phyloP scores from a whole-genome alignment of 2,113 vertebrate genomes.

The Ptychochromis oligacanthus region DNA sequence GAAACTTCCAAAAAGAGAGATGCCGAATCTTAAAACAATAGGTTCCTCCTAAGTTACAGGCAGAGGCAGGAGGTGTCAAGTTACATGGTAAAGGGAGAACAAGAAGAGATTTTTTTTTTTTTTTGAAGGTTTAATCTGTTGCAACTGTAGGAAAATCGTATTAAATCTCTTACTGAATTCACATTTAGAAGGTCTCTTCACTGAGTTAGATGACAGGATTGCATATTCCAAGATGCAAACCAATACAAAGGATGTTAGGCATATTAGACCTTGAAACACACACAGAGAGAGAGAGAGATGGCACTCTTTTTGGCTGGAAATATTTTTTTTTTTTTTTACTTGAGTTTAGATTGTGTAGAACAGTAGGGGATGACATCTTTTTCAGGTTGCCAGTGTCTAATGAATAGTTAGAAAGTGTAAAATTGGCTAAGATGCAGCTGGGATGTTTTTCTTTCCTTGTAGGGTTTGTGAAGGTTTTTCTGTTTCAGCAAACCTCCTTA shows the following conservation, averaged over 20 bases:
- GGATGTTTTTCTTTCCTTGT: background rate
- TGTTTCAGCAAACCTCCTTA: background rate
- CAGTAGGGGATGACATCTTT: background rate
- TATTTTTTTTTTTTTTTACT: background rate
- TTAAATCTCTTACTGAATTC: slow-evolving; percentile 2
- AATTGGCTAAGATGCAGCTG: background rate
- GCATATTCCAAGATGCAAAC: background rate
- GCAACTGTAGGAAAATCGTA: background rate
- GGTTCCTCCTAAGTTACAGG: background rate
- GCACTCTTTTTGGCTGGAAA: background rate
- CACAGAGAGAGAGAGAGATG: too few species aligned
- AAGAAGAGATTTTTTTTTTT: background rate
- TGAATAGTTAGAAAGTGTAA: background rate
- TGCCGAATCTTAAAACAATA: slow-evolving; percentile 34
- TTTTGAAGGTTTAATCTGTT: background rate
- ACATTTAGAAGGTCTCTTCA: background rate
- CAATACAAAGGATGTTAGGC: background rate
- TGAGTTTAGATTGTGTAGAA: background rate
- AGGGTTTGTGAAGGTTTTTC: background rate
- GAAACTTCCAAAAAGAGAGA: slow-evolving; percentile 44
- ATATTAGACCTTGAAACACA: background rate
- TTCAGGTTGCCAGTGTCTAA: background rate
- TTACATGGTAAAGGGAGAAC: too few species aligned
- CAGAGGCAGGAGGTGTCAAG: slow-evolving; percentile 2
- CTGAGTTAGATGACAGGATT: background rate